These are phyloP conservation scores for Nasua narica DNA, from an alignment of 2,797 vertebrate genomes.

Conservation along the genomic window DNA sequence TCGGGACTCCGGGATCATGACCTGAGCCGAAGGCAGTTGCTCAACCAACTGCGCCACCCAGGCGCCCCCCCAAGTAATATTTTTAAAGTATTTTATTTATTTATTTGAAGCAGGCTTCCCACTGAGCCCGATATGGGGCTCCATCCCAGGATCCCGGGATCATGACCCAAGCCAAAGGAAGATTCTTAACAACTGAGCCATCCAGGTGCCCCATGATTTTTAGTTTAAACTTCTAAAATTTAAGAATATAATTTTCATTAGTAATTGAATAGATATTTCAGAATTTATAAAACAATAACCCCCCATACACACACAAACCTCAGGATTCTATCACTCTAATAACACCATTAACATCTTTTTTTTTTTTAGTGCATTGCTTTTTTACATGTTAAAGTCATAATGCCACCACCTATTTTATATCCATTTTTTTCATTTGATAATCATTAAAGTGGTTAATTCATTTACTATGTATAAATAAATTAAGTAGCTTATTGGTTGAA, in stretches of 20 bases:
- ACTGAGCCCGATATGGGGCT: no score
- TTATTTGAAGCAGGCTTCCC: no score
- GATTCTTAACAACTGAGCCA: no score
- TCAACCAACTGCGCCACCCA: no score
- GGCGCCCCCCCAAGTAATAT: no score
- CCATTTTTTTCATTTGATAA: background rate
- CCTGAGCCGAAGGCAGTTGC: no score
- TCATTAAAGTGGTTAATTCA: conserved; percentile 61
- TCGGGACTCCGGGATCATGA: no score
- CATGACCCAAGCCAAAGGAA: no score
- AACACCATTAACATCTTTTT: background rate
- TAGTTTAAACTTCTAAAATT: background rate
- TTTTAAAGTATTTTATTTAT: background rate
- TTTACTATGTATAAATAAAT: conserved; percentile 57
- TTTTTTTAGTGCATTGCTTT: background rate
- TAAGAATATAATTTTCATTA: background rate
- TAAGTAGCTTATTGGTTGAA: conserved; percentile 61
- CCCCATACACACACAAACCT: background rate
- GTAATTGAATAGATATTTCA: background rate
- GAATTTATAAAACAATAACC: background rate
- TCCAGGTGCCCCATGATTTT: background rate
- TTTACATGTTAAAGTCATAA: background rate
- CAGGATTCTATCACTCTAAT: background rate
- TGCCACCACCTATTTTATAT: background rate
- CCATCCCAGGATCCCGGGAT: no score